Conservation (phyloP, 2,888 invertebrate genomes). For the Synergus umbraculus region DNA sequence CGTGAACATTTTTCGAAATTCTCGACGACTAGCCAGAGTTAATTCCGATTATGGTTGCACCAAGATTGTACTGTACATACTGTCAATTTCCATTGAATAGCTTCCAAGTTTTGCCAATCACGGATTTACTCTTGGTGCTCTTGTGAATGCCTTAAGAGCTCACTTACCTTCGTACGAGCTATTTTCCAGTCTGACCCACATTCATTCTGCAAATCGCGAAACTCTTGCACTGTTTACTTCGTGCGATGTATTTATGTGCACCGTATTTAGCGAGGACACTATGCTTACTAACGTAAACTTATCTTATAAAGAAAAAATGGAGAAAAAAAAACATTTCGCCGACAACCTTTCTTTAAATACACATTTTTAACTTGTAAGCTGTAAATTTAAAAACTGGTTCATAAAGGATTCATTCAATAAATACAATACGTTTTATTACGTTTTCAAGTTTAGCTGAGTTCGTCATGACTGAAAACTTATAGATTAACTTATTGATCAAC, state of each 20-base stretch:
- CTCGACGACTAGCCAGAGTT: background rate
- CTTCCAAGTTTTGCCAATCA: conserved; percentile 9
- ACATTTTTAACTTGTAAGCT: too few relatives aligned
- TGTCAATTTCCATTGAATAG: background rate
- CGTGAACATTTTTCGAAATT: background rate
- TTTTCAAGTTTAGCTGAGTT: too few relatives aligned
- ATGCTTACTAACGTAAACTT: background rate
- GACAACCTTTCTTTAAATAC: background rate
- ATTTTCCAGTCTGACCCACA: conserved; percentile 15
- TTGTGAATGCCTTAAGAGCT: conserved; percentile 14
- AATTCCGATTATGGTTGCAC: conserved; percentile 12
- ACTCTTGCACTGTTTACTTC: conserved; percentile 17
- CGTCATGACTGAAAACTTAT: too few relatives aligned
- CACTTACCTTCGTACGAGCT: conserved; percentile 15
- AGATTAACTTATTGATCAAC: too few relatives aligned
- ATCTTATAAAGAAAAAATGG: background rate
- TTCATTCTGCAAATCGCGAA: conserved; percentile 4
- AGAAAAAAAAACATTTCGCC: background rate
- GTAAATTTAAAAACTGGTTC: too few relatives aligned
- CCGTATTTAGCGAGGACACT: background rate
- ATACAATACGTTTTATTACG: too few relatives aligned
- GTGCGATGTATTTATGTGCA: conserved; percentile 19
- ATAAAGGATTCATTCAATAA: too few relatives aligned
- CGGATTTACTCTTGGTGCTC: conserved; percentile 17
- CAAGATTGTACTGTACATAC: background rate